Evolutionary conservation across 1,140 invertebrate species (phyloP).

Genomic region (Papilio glaucus): DNA sequence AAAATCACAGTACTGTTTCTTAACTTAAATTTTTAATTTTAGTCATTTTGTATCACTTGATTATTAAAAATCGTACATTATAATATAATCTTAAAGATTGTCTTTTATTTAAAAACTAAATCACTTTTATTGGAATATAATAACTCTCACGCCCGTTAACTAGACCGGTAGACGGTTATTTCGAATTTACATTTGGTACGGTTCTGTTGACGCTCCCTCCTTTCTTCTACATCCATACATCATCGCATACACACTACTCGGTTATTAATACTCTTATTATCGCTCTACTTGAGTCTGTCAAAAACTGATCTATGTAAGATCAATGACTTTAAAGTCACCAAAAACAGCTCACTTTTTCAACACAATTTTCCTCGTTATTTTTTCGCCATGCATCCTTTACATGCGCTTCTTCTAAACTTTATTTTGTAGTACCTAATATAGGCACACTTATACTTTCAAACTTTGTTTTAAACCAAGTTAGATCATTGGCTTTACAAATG

Average conservation of each 20-base stretch:
- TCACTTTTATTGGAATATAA: background rate
- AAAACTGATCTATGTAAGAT: background rate
- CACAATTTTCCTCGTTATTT: background rate
- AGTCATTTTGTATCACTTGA: slow-evolving; percentile 10
- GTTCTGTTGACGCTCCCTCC: background rate
- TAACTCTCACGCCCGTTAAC: background rate
- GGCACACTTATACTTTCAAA: slow-evolving; percentile 3
- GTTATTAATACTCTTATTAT: background rate
- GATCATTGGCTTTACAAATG: background rate
- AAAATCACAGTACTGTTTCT: slow-evolving; percentile 12
- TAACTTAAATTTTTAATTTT: background rate
- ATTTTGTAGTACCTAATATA: slow-evolving; percentile 17
- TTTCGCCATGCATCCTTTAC: background rate
- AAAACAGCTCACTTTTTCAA: background rate
- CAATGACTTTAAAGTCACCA: background rate
- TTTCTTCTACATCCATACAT: background rate
- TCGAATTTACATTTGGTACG: background rate
- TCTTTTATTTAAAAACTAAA: background rate
- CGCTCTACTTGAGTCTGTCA: background rate
- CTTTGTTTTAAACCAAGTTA: background rate
- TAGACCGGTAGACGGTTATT: background rate
- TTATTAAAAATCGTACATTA: background rate
- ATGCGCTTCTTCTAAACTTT: background rate
- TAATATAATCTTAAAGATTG: background rate
- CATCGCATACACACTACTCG: background rate